Base-by-base conservation (phyloP, 2,113 vertebrate species). In the Sitta europaea region DNA sequence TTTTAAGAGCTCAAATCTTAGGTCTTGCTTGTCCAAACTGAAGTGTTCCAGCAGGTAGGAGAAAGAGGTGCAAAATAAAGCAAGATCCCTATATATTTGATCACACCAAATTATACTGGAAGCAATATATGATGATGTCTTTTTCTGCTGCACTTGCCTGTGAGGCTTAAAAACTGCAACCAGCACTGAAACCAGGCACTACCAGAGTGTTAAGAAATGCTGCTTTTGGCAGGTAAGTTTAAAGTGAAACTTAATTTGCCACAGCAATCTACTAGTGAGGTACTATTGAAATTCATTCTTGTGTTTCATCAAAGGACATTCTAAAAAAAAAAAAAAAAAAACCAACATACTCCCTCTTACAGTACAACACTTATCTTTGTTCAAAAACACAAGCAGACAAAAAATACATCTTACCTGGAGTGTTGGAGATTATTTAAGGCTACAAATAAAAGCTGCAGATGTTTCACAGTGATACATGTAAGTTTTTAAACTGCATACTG, bases 391-490 rank as follows among this genome's bases (percentile, higher is more conserved):
- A 43, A 29, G 21, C 15, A 12, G 25, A 38, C 14, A 16, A 77
- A 76, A 82, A 58, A 47, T 19, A 51, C 21, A 47, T 31, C 28
- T 47, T 54, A 53, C 22, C 14, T 76, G 50, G 4, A 29, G 43
- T 33, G 23, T 29, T 14, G 4, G 17, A n/a, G 38, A 28, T 82
- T 83, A 93, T 79, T 94, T 92, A 88, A 94, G 88, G 82, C 57
- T 71, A 55, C 35, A 59, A 92, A 93, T n/a, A 50, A 84, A 94
- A 92, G 80, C 9, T 76, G 86, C 61, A 87, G 93, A 47, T 88
- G 61, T 75, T 92, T 63, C n/a, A 45, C 14, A 35, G 75, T 36
- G 68, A 92, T 70, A 51, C 1, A 72, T 50, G 29, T 50, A 79
- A 67, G 70, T 19, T 58, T 86, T 91, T 81, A 33, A 86, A 71